phyloP scores from a whole-genome alignment of 2,888 invertebrate species.

The Lepidocyrtoides sp. region DNA sequence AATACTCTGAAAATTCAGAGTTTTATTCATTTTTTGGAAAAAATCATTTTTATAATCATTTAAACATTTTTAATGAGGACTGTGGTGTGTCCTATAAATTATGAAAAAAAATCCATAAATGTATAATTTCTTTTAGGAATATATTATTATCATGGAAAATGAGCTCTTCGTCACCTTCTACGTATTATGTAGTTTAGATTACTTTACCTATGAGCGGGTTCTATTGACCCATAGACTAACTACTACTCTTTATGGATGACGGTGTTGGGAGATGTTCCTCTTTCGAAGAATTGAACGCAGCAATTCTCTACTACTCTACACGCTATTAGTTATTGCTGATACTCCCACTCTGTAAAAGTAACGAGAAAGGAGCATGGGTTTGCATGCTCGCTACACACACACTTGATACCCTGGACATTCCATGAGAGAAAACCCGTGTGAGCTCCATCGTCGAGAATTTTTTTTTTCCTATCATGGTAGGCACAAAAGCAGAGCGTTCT shows the following conservation, averaged over 20 bases:
- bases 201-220: not conserved
- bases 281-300: not conserved
- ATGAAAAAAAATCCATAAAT: too few relatives aligned
- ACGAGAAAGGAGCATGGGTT: not conserved
- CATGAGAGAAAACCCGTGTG: not conserved
- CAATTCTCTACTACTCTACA: not conserved
- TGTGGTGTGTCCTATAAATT: too few relatives aligned
- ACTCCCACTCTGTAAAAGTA: not conserved
- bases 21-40: too few relatives aligned
- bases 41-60: too few relatives aligned
- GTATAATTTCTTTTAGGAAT: too few relatives aligned
- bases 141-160: too few relatives aligned
- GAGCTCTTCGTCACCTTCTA: too few relatives aligned
- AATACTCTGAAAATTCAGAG: too few relatives aligned
- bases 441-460: slow-evolving; percentile 15
- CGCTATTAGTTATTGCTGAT: not conserved
- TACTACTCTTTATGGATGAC: not conserved
- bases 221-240: not conserved
- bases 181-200: too few relatives aligned
- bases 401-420: slow-evolving; percentile 23
- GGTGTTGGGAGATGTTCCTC: not conserved
- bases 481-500: not conserved
- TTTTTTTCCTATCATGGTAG: not conserved
- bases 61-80: too few relatives aligned
- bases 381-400: not conserved